Conservation (phyloP, 2,113 vertebrate species). For the Ophthalmolycus amberensis region DNA sequence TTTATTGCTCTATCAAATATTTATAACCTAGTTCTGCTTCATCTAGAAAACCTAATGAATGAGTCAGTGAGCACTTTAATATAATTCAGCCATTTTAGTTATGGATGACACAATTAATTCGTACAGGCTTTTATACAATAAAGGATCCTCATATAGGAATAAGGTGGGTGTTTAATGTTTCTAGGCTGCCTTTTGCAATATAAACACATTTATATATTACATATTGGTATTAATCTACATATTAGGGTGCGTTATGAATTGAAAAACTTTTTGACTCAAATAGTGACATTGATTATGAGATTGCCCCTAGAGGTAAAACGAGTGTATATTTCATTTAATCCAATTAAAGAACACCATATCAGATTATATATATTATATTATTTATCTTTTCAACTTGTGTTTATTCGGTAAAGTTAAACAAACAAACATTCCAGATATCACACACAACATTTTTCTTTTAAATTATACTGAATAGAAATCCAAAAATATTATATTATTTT, state of each 20-base stretch:
- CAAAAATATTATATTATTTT: background rate
- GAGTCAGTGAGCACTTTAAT: slow-evolving; percentile 39
- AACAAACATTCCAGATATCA: background rate
- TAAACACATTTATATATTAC: background rate
- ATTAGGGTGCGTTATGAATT: background rate
- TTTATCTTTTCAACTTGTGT: background rate
- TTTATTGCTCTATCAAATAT: slow-evolving; percentile 29
- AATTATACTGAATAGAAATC: background rate
- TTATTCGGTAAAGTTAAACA: background rate
- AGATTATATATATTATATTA: background rate
- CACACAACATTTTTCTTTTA: background rate
- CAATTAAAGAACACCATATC: background rate
- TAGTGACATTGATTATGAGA: background rate
- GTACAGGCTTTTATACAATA: slow-evolving; percentile 27
- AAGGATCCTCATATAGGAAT: slow-evolving; percentile 22
- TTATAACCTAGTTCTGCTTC: slow-evolving; percentile 23
- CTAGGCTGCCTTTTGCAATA: slow-evolving; percentile 2
- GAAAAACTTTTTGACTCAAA: slow-evolving; percentile 16
- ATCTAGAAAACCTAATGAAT: slow-evolving; percentile 33
- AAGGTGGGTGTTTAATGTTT: slow-evolving; percentile 48
- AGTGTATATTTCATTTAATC: background rate
- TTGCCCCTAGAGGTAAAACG: background rate
- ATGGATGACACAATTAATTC: slow-evolving; percentile 42
- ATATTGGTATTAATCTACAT: slow-evolving; percentile 4
- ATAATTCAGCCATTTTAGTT: slow-evolving; percentile 36